A percentile compares a stretch with the other conserved stretches of the same genome.
Conservation (phyloP, 2,888 invertebrate species). For the Epinotia nisella region DNA sequence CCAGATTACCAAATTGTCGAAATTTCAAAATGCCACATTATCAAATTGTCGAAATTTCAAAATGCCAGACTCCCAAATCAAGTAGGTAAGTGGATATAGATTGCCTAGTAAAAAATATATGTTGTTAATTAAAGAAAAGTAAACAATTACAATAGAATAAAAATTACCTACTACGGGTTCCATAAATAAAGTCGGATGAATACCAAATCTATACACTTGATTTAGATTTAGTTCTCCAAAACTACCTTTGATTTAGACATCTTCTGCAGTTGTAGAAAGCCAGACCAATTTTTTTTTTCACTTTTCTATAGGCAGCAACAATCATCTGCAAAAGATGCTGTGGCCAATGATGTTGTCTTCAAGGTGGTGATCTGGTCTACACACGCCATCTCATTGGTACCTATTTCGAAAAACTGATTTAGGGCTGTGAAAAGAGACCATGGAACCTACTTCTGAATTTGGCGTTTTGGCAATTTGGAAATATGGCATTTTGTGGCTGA, state of each 20-base stretch:
- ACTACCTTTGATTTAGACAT: not conserved
- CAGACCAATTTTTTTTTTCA: not conserved
- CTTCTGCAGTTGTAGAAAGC: not conserved
- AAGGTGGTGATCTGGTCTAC: not conserved
- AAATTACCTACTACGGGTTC: not conserved
- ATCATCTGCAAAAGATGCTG: not conserved
- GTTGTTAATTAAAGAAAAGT: not conserved
- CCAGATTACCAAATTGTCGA: too few relatives aligned
- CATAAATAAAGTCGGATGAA: not conserved
- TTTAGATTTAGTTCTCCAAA: constrained; percentile 5
- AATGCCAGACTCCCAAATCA: constrained; percentile 3
- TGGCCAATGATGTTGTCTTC: not conserved
- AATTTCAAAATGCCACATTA: constrained; percentile 5
- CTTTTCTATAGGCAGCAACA: not conserved
- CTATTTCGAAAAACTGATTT: constrained; percentile 9
- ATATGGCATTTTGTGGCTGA: not conserved
- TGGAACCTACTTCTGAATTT: not conserved
- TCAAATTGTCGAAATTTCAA: not conserved
- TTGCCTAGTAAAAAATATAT: too few relatives aligned
- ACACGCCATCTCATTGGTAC: not conserved
- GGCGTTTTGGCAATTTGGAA: constrained; percentile 10
- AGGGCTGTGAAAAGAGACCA: not conserved
- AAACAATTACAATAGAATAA: not conserved
- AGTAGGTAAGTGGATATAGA: too few relatives aligned
- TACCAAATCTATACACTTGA: not conserved